Evolutionary conservation across 2,113 vertebrate species (phyloP).

Genomic region (Oreochromis tanganicae): DNA sequence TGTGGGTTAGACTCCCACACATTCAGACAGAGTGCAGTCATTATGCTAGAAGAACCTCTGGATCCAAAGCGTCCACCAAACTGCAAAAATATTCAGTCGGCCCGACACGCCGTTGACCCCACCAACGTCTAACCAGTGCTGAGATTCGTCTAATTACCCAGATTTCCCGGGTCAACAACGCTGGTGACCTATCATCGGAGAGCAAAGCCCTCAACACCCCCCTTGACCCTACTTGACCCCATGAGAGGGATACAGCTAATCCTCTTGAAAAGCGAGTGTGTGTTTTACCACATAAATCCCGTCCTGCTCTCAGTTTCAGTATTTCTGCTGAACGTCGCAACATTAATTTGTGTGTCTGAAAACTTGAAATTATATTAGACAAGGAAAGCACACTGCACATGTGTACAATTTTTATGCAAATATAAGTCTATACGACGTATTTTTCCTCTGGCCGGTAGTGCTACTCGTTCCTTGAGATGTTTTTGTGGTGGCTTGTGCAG

Average conservation of each 20-base stretch:
- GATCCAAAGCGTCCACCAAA: neutral
- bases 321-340: neutral
- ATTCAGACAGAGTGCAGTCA: fast-evolving
- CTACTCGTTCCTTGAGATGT: fast-evolving
- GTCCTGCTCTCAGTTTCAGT: neutral
- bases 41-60: neutral
- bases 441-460: fast-evolving
- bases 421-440: neutral
- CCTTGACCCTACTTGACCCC: neutral
- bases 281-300: neutral
- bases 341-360: neutral
- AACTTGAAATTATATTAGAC: neutral
- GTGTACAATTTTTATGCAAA: fast-evolving
- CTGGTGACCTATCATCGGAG: neutral
- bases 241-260: neutral
- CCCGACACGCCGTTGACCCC: neutral
- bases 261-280: neutral
- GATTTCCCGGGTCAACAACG: constrained; percentile 5
- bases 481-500: neutral
- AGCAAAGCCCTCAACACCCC: neutral
- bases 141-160: constrained; percentile 6
- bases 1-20: neutral
- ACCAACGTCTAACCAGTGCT: neutral
- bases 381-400: fast-evolving
- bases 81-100: neutral